Conservation (phyloP, 2,113 vertebrate species). For the Rhinopomastus cyanomelas region DNA sequence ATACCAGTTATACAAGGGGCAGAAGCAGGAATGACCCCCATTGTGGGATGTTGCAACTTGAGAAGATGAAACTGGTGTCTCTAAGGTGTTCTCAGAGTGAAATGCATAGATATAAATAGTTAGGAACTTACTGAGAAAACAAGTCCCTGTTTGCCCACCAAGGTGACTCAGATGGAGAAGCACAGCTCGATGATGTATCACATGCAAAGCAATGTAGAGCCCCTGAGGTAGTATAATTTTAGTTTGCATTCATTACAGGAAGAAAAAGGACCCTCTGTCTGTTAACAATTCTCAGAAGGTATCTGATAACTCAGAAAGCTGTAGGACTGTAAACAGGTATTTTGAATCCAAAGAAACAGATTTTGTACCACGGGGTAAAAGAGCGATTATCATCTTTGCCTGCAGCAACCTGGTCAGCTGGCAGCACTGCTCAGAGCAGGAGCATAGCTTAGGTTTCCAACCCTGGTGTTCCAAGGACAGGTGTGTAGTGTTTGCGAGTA, state of each 20-base stretch:
- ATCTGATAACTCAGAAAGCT: background rate
- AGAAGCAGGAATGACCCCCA: background rate
- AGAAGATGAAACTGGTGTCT: background rate
- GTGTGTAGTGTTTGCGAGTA: background rate
- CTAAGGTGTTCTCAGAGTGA: background rate
- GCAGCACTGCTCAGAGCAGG: background rate
- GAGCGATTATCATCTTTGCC: background rate
- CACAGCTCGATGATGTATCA: background rate
- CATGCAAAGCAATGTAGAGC: accelerated
- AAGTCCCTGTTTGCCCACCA: background rate
- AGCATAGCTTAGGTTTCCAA: background rate
- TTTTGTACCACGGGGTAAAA: background rate
- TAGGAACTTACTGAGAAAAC: background rate
- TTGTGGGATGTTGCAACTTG: background rate
- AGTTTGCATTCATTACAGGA: background rate
- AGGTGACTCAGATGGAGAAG: background rate
- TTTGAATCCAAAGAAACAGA: background rate
- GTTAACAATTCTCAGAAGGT: background rate
- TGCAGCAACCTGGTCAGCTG: background rate
- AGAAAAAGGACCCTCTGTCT: background rate
- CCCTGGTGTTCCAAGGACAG: background rate
- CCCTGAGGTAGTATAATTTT: background rate
- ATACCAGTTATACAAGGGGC: background rate
- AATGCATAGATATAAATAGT: background rate
- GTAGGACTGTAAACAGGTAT: background rate